Evolutionary conservation across 2,888 invertebrate species (phyloP).

Genomic region (Smittia aterrima): DNA sequence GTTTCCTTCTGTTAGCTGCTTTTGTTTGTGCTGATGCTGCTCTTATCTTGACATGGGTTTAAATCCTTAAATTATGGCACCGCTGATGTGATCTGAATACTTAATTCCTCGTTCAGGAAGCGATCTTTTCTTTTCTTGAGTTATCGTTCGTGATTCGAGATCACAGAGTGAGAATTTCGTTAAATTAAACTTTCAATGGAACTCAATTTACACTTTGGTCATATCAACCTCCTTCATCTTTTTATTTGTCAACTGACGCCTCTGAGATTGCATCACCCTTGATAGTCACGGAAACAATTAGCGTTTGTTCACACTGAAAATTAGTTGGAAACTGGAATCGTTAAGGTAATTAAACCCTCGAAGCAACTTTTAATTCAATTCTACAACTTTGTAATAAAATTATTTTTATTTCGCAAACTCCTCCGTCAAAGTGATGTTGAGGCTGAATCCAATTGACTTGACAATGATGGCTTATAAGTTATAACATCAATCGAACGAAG

Average conservation of each 20-base stretch:
- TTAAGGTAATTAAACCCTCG: too few relatives aligned
- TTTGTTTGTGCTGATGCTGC: not conserved
- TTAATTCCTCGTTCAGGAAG: constrained; percentile 3
- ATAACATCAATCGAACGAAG: too few relatives aligned
- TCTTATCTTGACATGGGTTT: constrained; percentile 30
- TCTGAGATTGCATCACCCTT: not conserved
- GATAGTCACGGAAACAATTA: not conserved
- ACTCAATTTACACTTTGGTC: not conserved
- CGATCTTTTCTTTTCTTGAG: not conserved
- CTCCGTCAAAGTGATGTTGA: too few relatives aligned
- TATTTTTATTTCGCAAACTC: too few relatives aligned
- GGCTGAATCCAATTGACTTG: too few relatives aligned
- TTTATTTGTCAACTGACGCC: not conserved
- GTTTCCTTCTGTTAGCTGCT: constrained; percentile 22
- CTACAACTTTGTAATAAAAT: too few relatives aligned
- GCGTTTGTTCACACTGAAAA: not conserved
- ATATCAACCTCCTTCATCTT: not conserved
- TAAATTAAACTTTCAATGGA: not conserved
- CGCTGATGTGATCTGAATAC: constrained; percentile 21
- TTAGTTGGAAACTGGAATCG: too few relatives aligned
- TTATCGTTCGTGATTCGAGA: not conserved
- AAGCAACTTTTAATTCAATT: too few relatives aligned
- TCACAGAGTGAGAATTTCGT: not conserved
- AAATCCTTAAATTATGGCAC: constrained; percentile 27
- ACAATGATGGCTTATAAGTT: too few relatives aligned